Base-by-base conservation (phyloP, 1,140 invertebrate genomes). In the Drosophila orena region DNA sequence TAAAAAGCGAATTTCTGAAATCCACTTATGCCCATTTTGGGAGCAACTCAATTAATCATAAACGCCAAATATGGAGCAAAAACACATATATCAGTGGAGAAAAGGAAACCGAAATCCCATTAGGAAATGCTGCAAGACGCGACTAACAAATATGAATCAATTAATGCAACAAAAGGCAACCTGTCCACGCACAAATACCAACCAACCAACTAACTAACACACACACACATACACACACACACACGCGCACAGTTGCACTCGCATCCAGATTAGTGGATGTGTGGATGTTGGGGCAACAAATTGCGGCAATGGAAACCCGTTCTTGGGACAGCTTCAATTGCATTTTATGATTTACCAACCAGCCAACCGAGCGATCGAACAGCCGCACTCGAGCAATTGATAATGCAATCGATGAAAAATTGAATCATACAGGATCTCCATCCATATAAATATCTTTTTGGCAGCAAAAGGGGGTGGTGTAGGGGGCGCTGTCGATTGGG, bases 91-190 rank as follows among this genome's bases (percentile, higher is more conserved):
- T 54, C 58, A 15, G 38, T 38, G 27, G 38, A 27, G 35, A 77
- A 74, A 78, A 70, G 64, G 64, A 57, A 75, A 81, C 55, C 64
- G 54, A 76, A 85, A 86, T 74, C 46, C 57, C 40, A 81, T 80
- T 77, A 61, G 62, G 64, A 85, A 65, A 61, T 37, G 57, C 61
- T 49, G 52, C 59, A 44, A 55, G 77, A 79, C 81, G 68, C 53
- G 58, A 52, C 70, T 46, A 84, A 50, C 81, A 88, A 88, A 88
- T 88, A 88, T 88, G 79, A 88, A 88, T 89, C 79, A 88, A 88
- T 88, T 88, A 84, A 68, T 79, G 75, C 83, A 88, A 78, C 81
- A 88, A 86, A 86, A 88, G 83, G 79, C 84, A 88, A 84, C 65
- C 71, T 71, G 65, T 79, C 46, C 54, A 35, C 69, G 61, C 43